Base-by-base conservation (phyloP, 35 echinoderm and acorn worm genomes). In the Ptychodera flava region DNA sequence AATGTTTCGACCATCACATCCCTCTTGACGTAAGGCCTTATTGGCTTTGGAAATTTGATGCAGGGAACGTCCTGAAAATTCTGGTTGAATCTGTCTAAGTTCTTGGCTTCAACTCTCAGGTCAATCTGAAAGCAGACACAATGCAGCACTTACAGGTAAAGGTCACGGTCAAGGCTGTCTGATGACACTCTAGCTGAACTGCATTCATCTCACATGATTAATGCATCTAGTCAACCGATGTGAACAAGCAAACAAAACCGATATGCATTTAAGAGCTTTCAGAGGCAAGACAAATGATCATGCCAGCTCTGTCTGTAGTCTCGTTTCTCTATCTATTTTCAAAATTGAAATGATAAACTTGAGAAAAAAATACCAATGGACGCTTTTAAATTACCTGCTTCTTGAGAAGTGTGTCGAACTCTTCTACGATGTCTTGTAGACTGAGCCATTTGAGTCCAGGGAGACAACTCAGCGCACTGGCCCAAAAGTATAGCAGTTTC, bases 371-470 rank as follows among this genome's bases (percentile, higher is more conserved):
- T n/a, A n/a, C n/a, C n/a, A n/a, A n/a, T n/a, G n/a, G n/a, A n/a
- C n/a, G n/a, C n/a, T n/a, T n/a, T n/a, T n/a, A 16, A 64, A 36
- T 36, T 86, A 99, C 96, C 90, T 99, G 96, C 52, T 94, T 94
- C 34, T 92, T 99, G 92, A 99, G 92, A 0, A 99, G 88, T 34
- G 79, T 29, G 85, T 99, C 96, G 91, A 99, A 99, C 85, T 99
- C 96, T 79, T 80, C 27, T 16, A 99, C 88, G 16, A 90, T 87
- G n/a, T 94, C 90, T 35, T 86, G 79, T 1, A 92, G 80, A 87
- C 96, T 99, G 33, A 99, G 88, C 96, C 96, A 99, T 78, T 94
- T 86, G 0, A 94, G 52, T 30, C 96, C 96, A 36, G 96, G 96
- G 77, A 99, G 28, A 16, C 79, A 76, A 0, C 85, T 80, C 22